These are phyloP conservation scores for Scrobipalpa costella DNA, from an alignment of 2,888 invertebrate genomes.

Conservation along the genomic window DNA sequence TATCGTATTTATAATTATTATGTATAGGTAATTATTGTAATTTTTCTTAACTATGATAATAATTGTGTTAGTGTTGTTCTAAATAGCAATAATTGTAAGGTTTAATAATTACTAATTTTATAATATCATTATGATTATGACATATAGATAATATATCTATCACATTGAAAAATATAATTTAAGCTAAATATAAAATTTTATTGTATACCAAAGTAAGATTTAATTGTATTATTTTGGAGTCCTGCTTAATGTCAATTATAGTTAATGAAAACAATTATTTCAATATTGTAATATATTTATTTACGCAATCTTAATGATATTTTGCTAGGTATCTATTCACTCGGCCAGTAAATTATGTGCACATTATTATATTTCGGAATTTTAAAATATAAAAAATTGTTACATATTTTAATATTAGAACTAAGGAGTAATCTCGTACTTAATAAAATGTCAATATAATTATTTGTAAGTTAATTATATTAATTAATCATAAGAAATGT, in stretches of 20 bases:
- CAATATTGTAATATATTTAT: conserved; percentile 58
- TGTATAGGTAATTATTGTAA: conserved; percentile 24
- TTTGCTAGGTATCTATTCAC: conserved; percentile 40
- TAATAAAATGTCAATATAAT: conserved; percentile 34
- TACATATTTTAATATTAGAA: conserved; percentile 38
- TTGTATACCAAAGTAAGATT: conserved; percentile 60
- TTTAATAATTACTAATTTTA: neutral
- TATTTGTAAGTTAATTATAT: conserved; percentile 28
- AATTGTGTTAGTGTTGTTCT: neutral
- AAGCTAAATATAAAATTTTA: conserved; percentile 34
- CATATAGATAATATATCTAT: neutral
- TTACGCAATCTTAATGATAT: conserved; percentile 41
- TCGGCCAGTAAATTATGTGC: conserved; percentile 43
- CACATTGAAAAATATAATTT: conserved; percentile 24
- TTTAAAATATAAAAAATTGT: conserved; percentile 35
- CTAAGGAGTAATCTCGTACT: conserved; percentile 61
- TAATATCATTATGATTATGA: neutral
- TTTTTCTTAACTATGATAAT: neutral
- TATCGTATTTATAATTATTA: conserved; percentile 42
- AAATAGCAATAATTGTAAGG: conserved; percentile 22
- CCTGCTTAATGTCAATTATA: conserved; percentile 80
- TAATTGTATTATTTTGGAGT: conserved; percentile 50
- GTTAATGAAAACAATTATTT: conserved; percentile 58
- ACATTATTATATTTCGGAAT: conserved; percentile 37
- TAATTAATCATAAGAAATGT: conserved; percentile 51